Conservation (phyloP, 2,797 vertebrate genomes). For the Sebastes minor region DNA sequence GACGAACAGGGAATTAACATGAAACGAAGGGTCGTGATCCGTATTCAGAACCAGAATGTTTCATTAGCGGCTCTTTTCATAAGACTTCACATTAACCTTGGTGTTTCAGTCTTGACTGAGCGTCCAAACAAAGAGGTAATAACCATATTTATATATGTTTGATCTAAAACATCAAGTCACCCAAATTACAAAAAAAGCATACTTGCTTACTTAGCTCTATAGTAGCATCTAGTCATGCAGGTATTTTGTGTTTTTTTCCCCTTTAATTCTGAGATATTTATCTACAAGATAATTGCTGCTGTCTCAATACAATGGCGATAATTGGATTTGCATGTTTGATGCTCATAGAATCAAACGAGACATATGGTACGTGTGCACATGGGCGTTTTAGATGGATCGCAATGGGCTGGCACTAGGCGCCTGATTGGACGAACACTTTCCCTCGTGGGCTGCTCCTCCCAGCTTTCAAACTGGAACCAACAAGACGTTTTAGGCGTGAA, state of each 20-base stretch:
- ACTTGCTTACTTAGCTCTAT: background rate
- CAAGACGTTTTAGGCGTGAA: too few species aligned
- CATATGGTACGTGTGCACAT: too few species aligned
- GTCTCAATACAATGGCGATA: background rate
- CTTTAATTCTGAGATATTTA: background rate
- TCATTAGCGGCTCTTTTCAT: slow-evolving; percentile 33
- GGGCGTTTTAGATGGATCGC: too few species aligned
- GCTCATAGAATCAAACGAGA: background rate
- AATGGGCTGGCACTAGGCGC: too few species aligned
- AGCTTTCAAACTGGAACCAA: too few species aligned
- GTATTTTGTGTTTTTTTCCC: background rate
- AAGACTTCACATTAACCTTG: slow-evolving; percentile 19
- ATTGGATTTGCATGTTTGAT: background rate
- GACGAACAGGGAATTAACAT: background rate
- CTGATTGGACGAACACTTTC: too few species aligned
- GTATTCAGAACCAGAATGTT: slow-evolving; percentile 9
- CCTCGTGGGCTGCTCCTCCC: too few species aligned
- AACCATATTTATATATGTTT: background rate
- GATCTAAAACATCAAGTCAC: background rate
- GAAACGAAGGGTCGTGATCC: slow-evolving; percentile 7
- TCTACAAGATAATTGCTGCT: background rate
- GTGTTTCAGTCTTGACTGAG: background rate
- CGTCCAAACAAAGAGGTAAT: background rate
- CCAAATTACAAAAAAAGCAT: background rate
- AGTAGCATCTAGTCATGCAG: background rate